A percentile compares a stretch with the other conserved stretches of the same genome.
These are phyloP conservation scores for Drosophila monieri DNA, from an alignment of 2,888 invertebrate genomes.

Conservation along the genomic window DNA sequence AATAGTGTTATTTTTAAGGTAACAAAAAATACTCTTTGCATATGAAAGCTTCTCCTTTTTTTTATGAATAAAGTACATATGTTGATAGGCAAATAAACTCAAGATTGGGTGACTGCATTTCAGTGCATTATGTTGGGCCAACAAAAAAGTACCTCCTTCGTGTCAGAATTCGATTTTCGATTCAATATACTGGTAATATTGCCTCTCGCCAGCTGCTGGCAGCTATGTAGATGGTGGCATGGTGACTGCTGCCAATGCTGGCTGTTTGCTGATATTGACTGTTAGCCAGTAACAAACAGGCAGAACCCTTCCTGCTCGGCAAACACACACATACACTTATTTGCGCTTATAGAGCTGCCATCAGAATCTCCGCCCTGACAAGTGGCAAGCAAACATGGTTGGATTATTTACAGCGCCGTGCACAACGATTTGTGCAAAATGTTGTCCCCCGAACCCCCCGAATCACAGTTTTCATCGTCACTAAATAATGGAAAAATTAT, in stretches of 20 bases:
- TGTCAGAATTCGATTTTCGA: slow-evolving; percentile 50
- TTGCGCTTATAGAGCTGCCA: slow-evolving; percentile 21
- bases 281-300: slow-evolving; percentile 28
- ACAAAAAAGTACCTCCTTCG: slow-evolving; percentile 1
- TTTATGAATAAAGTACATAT: no score
- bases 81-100: slow-evolving; percentile 28
- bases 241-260: slow-evolving; percentile 4
- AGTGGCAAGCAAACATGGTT: slow-evolving; percentile 67
- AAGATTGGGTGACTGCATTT: slow-evolving; percentile 32
- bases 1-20: slow-evolving; percentile 1
- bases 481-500: neutral
- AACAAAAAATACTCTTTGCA: neutral
- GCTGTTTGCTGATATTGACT: slow-evolving; percentile 42
- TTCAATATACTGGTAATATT: slow-evolving; percentile 47
- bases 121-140: slow-evolving; percentile 20
- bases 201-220: slow-evolving; percentile 19
- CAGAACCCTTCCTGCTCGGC: neutral
- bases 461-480: slow-evolving; percentile 4
- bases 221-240: neutral
- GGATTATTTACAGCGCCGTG: slow-evolving; percentile 75
- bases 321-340: slow-evolving; percentile 13
- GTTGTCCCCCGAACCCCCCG: slow-evolving; percentile 8
- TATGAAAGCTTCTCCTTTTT: neutral
- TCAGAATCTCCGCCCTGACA: slow-evolving; percentile 32
- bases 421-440: slow-evolving; percentile 66